These are phyloP conservation scores for Enhydra lutris DNA, from an alignment of 2,113 vertebrate species.

Conservation along the genomic window DNA sequence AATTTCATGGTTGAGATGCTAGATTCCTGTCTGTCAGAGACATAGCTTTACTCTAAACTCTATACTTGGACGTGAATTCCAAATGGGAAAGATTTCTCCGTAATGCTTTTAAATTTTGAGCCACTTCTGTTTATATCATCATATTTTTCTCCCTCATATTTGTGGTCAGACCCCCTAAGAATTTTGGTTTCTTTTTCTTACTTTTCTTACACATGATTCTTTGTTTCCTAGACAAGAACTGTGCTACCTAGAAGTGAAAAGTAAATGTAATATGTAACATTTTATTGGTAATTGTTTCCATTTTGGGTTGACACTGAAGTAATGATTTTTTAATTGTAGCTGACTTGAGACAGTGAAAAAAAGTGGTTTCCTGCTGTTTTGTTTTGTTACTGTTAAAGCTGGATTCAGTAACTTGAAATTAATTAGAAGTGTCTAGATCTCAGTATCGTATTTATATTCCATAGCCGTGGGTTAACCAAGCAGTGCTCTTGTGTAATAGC, in stretches of 20 bases:
- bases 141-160: not conserved
- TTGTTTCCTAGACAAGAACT: slow-evolving; percentile 60
- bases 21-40: not conserved
- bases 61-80: not conserved
- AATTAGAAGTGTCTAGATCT: slow-evolving; percentile 69
- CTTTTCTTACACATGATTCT: slow-evolving; percentile 20
- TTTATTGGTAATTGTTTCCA: slow-evolving; percentile 61
- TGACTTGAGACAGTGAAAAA: slow-evolving; percentile 63
- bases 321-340: slow-evolving; percentile 74
- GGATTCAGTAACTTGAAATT: slow-evolving; percentile 70
- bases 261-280: slow-evolving; percentile 7
- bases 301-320: slow-evolving; percentile 61
- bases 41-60: not conserved
- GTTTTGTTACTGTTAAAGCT: not conserved
- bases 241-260: slow-evolving; percentile 47
- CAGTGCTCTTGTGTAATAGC: slow-evolving; percentile 25
- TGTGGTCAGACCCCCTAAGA: not conserved
- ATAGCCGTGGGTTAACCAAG: slow-evolving; percentile 45
- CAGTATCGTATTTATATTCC: slow-evolving; percentile 45
- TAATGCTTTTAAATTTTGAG: not conserved
- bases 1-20: not conserved
- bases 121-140: not conserved
- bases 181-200: slow-evolving; percentile 43
- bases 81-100: not conserved
- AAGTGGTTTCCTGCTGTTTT: slow-evolving; percentile 48